Conservation (phyloP, 2,113 vertebrate species). For the Orientallactaga bullata region DNA sequence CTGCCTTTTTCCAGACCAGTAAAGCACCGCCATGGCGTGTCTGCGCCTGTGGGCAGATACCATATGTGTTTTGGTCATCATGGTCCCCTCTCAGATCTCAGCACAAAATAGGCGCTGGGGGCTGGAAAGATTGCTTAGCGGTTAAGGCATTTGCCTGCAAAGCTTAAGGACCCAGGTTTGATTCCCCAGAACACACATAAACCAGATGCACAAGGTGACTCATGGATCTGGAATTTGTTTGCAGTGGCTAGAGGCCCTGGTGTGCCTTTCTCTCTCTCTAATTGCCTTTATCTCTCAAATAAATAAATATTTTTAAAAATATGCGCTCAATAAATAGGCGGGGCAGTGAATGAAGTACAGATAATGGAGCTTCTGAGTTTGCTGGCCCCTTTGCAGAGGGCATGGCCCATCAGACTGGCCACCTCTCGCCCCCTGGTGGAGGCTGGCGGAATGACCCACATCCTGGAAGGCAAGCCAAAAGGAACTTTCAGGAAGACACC, state of each 20-base stretch:
- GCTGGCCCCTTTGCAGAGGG: background rate
- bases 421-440: background rate
- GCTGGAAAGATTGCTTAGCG: too few relatives aligned
- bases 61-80: background rate
- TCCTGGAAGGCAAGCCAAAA: background rate
- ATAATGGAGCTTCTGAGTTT: background rate
- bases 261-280: too few relatives aligned
- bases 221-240: too few relatives aligned
- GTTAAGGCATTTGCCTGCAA: too few relatives aligned
- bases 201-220: too few relatives aligned
- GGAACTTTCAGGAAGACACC: too few relatives aligned
- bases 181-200: too few relatives aligned
- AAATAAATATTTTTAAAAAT: too few relatives aligned
- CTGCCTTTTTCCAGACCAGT: too few relatives aligned
- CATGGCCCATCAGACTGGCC: background rate
- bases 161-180: too few relatives aligned
- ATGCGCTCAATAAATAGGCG: background rate
- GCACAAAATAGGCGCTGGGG: background rate
- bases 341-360: background rate
- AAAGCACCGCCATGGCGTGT: background rate
- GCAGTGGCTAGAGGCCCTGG: too few relatives aligned
- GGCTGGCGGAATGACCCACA: background rate
- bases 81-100: background rate
- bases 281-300: too few relatives aligned
- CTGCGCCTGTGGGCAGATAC: background rate